Evolutionary conservation across 2,888 invertebrate species (phyloP).

Genomic region (Celastrina argiolus): DNA sequence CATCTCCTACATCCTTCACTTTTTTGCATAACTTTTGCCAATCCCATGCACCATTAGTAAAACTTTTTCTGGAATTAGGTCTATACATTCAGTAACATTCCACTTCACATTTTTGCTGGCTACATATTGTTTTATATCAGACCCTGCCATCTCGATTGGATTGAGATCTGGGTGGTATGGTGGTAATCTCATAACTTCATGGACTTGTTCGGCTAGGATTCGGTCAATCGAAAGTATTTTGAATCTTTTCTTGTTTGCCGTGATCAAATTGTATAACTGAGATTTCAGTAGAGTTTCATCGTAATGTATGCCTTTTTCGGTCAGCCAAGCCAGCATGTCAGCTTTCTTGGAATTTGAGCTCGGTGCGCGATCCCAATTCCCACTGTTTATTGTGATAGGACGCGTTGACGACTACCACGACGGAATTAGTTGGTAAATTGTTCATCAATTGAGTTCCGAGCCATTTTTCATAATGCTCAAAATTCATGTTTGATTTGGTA

Average conservation of each 20-base stretch:
- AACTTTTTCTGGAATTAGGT: conserved; percentile 26
- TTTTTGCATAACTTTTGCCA: conserved; percentile 28
- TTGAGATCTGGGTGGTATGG: conserved; percentile 26
- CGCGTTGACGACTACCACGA: too few species aligned
- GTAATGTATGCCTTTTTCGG: conserved; percentile 32
- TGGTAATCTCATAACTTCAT: conserved; percentile 30
- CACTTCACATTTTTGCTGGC: conserved; percentile 28
- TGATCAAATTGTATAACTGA: conserved; percentile 34
- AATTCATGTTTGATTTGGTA: too few species aligned
- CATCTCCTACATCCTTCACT: conserved; percentile 19
- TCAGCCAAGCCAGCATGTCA: conserved; percentile 36
- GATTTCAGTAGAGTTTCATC: conserved; percentile 29
- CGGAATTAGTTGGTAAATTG: too few species aligned
- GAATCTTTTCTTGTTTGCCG: conserved; percentile 30
- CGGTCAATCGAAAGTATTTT: conserved; percentile 31
- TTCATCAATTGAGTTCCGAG: too few species aligned
- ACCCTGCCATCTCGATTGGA: conserved; percentile 33
- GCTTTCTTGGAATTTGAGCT: conserved; percentile 33
- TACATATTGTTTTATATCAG: conserved; percentile 28
- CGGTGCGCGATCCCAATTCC: conserved; percentile 32
- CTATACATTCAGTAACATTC: conserved; percentile 20
- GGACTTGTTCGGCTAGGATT: conserved; percentile 25
- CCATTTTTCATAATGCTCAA: too few species aligned
- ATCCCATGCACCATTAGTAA: conserved; percentile 25
- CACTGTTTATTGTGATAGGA: conserved; percentile 22